A percentile compares a stretch with the other conserved stretches of the same genome.
phyloP scores from a whole-genome alignment of 2,888 invertebrate species.

The Polymixis lichenea region DNA sequence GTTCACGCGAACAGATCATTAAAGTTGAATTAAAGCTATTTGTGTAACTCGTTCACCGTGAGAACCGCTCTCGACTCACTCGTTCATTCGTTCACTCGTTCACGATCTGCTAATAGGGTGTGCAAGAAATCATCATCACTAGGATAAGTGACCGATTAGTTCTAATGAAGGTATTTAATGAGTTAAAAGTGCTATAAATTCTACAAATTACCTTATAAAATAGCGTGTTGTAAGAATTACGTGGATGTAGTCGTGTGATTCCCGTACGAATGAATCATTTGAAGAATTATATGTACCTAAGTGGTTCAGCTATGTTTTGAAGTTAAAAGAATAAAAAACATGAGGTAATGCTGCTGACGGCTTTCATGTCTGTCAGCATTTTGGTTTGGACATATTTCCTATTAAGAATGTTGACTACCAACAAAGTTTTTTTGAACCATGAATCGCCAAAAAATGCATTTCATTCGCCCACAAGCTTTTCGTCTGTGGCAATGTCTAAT shows the following conservation, averaged over 20 bases:
- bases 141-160: constrained; percentile 61
- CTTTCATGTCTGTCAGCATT: not conserved
- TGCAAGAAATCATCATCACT: constrained; percentile 52
- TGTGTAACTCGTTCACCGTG: constrained; percentile 83
- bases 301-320: not conserved
- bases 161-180: constrained; percentile 47
- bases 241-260: not conserved
- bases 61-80: constrained; percentile 80
- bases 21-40: constrained; percentile 87
- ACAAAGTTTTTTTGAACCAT: too few species aligned
- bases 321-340: too few species aligned
- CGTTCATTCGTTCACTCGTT: constrained; percentile 82
- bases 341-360: not conserved
- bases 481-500: not conserved
- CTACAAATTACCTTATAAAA: constrained; percentile 33
- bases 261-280: constrained; percentile 19
- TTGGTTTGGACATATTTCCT: not conserved
- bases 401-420: not conserved
- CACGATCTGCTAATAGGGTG: constrained; percentile 80
- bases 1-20: constrained; percentile 89
- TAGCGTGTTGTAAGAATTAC: constrained; percentile 5
- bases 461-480: not conserved
- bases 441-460: not conserved
- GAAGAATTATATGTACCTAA: not conserved
- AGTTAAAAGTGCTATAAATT: constrained; percentile 33